Base-by-base conservation (phyloP, 1,140 invertebrate genomes). In the Drosophila neocordata region DNA sequence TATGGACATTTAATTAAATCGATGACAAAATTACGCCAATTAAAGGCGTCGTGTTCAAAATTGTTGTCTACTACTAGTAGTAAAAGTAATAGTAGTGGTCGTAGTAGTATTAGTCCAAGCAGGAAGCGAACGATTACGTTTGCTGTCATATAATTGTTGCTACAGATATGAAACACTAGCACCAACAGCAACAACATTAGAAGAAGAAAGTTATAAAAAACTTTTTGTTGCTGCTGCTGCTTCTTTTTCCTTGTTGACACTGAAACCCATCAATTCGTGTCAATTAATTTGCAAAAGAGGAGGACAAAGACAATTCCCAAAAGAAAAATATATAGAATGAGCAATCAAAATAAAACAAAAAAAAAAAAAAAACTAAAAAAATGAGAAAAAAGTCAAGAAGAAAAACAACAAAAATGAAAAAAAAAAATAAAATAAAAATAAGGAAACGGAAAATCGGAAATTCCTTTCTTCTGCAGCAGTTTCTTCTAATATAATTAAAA, bases 21-120 rank as follows among this genome's bases (percentile, higher is more conserved):
- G 82, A 88, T 87, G 81, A 85, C 81, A 88, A 87, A 88, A 88
- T 87, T 87, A 88, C 83, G 83, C 64, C 82, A 88, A 87, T 87
- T 87, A 88, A 87, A 87, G 81, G 73, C 75, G 75, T 75, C 72
- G 71, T 88, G 69, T 76, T 68, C 65, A 87, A 88, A 83, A 48
- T 48, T 48, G 41, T 79, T 88, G 74, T 87, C 79, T 76, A 82
- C 79, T 48, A 48, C 41, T 20, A 48, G 8, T 11, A 44, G 5
- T 15, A 48, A 6, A 20, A 44, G 6, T 44, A 44, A 1, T 48
- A 48, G 41, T 35, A 35, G 34, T 48, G 20, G 8, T 4, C 2
- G 15, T 48, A 44, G 13, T 44, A 44, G n/a, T 48, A 48, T 15
- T 35, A 35, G 9, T 35, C 18, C 41, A 8, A 18, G 63, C 65